Evolutionary conservation across 2,888 invertebrate genomes (phyloP).

Genomic region (Beris chalybata): DNA sequence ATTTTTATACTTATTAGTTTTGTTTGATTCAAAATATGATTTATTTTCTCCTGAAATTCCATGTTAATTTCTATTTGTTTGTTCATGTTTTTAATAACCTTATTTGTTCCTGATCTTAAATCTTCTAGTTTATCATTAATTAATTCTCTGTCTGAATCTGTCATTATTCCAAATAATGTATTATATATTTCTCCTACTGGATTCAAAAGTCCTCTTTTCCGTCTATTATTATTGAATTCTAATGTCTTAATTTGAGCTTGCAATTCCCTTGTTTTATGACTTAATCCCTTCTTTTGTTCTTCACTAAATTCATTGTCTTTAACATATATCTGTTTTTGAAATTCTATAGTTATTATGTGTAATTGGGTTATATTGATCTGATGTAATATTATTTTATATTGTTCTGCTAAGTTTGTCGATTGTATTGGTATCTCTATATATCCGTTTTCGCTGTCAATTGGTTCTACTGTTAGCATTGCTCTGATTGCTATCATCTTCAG

Average conservation of each 20-base stretch:
- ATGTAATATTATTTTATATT: constrained; percentile 2
- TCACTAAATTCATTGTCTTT: neutral
- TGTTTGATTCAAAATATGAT: constrained; percentile 1
- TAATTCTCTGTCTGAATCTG: constrained; percentile 3
- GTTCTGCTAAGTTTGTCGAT: neutral
- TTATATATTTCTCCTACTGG: constrained; percentile 2
- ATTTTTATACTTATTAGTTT: neutral
- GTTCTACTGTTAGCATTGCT: constrained; percentile 3
- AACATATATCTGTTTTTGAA: neutral
- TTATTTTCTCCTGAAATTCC: constrained; percentile 1
- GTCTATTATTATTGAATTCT: neutral
- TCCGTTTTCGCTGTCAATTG: neutral
- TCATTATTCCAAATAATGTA: constrained; percentile 3
- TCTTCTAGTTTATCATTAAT: constrained; percentile 2
- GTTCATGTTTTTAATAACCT: neutral
- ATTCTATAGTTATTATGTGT: neutral
- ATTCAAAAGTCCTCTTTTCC: constrained; percentile 2
- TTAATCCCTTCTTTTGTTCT: neutral
- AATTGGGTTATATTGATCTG: neutral
- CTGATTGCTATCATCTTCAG: neutral
- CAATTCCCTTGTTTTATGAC: neutral
- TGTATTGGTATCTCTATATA: neutral
- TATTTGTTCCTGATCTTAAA: neutral
- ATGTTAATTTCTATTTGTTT: neutral
- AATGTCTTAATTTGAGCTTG: constrained; percentile 1